Evolutionary conservation across 2,113 vertebrate genomes (phyloP).

Genomic region (Dolichallabes microphthalmus): DNA sequence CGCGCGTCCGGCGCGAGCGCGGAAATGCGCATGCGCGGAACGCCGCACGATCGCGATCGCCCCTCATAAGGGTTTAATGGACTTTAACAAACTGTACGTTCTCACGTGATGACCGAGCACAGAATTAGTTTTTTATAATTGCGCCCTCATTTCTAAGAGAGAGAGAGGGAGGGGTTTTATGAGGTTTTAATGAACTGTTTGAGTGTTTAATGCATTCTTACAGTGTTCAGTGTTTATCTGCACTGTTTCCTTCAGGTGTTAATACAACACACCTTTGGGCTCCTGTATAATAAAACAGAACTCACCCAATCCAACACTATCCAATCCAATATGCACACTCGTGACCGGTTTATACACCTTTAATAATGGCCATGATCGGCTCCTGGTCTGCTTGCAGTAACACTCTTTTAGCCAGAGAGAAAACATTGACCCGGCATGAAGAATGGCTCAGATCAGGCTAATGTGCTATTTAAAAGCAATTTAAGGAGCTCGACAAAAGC

Average conservation of each 20-base stretch:
- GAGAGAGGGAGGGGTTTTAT: too few relatives aligned
- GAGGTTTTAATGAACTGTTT: too few relatives aligned
- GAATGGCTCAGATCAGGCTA: slow-evolving; percentile 46
- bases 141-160: not conserved
- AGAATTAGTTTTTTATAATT: not conserved
- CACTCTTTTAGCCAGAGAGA: slow-evolving; percentile 25
- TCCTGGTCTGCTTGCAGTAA: slow-evolving; percentile 20
- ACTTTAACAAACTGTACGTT: not conserved
- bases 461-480: slow-evolving; percentile 61
- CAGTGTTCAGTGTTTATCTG: not conserved
- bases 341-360: slow-evolving; percentile 46
- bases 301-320: not conserved
- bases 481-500: slow-evolving; percentile 61
- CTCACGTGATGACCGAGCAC: not conserved
- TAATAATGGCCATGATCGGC: slow-evolving; percentile 44
- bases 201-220: not conserved
- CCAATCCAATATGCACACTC: slow-evolving; percentile 27
- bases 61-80: not conserved
- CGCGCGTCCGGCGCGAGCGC: slow-evolving; percentile 32
- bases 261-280: not conserved
- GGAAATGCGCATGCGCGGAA: not conserved
- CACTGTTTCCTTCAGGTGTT: not conserved
- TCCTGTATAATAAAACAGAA: not conserved
- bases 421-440: slow-evolving; percentile 45
- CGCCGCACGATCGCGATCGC: not conserved